Percentiles rank a stretch among this genome's conserved stretches.
phyloP scores from a whole-genome alignment of 2,888 invertebrate genomes.

The Tiliacea aurago region DNA sequence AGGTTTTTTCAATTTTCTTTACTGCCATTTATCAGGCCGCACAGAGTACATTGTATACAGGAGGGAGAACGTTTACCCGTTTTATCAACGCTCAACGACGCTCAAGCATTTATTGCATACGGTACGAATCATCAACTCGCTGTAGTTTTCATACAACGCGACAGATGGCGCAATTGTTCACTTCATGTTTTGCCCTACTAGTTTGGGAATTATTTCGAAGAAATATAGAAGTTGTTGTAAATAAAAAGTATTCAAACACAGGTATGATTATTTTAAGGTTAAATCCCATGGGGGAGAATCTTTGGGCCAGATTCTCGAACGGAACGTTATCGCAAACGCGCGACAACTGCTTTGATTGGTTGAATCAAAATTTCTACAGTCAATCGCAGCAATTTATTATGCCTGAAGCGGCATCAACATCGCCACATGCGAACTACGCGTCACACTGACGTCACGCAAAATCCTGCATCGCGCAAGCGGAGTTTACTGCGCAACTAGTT shows the following conservation, averaged over 20 bases:
- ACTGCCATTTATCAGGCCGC: conserved; percentile 10
- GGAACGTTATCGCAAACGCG: background rate
- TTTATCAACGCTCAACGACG: background rate
- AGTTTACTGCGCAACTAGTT: too few relatives aligned
- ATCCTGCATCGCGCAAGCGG: too few relatives aligned
- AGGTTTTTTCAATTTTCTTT: background rate
- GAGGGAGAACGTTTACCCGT: background rate
- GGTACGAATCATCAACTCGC: background rate
- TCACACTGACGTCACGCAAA: too few relatives aligned
- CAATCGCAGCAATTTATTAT: too few relatives aligned
- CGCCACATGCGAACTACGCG: too few relatives aligned
- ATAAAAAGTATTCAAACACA: background rate
- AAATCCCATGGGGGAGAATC: background rate
- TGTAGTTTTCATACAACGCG: background rate
- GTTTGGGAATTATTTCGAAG: too few relatives aligned
- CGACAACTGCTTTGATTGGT: too few relatives aligned
- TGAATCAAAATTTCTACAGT: too few relatives aligned
- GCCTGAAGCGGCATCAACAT: too few relatives aligned
- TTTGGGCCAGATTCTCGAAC: background rate
- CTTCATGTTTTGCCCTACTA: background rate
- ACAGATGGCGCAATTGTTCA: conserved; percentile 11
- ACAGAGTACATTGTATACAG: too few relatives aligned
- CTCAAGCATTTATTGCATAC: background rate
- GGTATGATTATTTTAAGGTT: background rate
- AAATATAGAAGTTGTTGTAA: background rate